Percentiles rank a stretch among this genome's conserved stretches.
Conservation (phyloP, 2,113 vertebrate genomes). For the Eidolon helvum region DNA sequence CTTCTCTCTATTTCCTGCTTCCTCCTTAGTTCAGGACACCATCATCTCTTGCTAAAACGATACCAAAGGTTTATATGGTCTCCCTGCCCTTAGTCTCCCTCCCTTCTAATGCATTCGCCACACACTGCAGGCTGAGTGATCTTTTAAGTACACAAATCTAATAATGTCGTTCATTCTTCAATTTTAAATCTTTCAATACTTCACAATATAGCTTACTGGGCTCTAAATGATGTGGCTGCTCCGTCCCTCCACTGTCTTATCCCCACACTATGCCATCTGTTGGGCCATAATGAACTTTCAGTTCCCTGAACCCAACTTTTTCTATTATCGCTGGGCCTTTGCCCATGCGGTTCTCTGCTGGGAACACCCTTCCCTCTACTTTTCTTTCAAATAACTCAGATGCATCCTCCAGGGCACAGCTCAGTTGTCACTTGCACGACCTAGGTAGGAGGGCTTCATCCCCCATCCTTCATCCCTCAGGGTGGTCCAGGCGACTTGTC, state of each 20-base stretch:
- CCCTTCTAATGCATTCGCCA: background rate
- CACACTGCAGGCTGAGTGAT: background rate
- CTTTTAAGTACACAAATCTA: constrained; percentile 15
- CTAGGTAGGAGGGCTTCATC: background rate
- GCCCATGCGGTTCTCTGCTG: background rate
- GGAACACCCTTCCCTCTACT: background rate
- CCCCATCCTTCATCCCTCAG: no score
- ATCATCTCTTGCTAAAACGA: background rate
- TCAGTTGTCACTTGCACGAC: background rate
- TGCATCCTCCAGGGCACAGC: background rate
- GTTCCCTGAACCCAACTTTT: constrained; percentile 4
- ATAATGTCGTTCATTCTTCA: background rate
- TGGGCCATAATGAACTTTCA: background rate
- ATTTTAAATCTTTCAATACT: constrained; percentile 9
- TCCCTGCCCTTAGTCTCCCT: background rate
- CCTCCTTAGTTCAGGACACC: background rate
- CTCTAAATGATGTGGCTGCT: background rate
- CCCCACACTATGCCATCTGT: background rate
- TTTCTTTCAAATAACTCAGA: background rate
- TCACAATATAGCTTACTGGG: background rate
- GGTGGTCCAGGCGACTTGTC: background rate
- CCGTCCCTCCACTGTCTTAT: background rate
- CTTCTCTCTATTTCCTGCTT: background rate
- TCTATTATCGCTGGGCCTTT: background rate
- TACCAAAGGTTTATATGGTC: background rate